A percentile compares a stretch with the other conserved stretches of the same genome.
phyloP scores from a whole-genome alignment of 1,140 invertebrate species.

The Dendrolimus punctatus region DNA sequence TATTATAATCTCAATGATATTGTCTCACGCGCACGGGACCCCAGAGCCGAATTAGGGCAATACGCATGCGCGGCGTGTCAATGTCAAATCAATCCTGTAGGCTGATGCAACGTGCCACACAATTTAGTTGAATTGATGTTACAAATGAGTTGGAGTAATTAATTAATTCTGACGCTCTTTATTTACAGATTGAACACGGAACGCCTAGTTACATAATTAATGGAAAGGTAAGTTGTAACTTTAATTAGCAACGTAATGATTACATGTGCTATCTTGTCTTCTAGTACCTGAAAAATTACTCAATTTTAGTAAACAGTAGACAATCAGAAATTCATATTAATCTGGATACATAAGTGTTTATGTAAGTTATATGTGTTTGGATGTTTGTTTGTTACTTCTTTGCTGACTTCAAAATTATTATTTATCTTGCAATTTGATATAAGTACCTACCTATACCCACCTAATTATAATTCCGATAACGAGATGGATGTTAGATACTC shows the following conservation, averaged over 20 bases:
- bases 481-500: too few relatives aligned
- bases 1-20: constrained; percentile 13
- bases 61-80: constrained; percentile 64
- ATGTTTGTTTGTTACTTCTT: too few relatives aligned
- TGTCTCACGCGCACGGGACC: constrained; percentile 26
- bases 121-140: constrained; percentile 21
- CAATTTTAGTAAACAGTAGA: too few relatives aligned
- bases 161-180: constrained; percentile 19
- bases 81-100: constrained; percentile 69
- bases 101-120: constrained; percentile 57
- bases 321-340: too few relatives aligned
- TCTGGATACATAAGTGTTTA: too few relatives aligned
- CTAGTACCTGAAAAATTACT: too few relatives aligned
- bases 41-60: constrained; percentile 56
- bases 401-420: too few relatives aligned
- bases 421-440: too few relatives aligned
- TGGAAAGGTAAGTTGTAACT: constrained; percentile 5
- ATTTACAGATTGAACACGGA: constrained; percentile 17
- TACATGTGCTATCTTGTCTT: not conserved
- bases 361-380: too few relatives aligned
- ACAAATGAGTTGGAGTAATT: constrained; percentile 14
- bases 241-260: not conserved
- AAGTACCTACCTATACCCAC: too few relatives aligned
- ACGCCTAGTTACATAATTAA: constrained; percentile 7
- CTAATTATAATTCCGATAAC: too few relatives aligned